These are phyloP conservation scores for Entomyzon cyanotis DNA, from an alignment of 2,113 vertebrate species.

Conservation along the genomic window DNA sequence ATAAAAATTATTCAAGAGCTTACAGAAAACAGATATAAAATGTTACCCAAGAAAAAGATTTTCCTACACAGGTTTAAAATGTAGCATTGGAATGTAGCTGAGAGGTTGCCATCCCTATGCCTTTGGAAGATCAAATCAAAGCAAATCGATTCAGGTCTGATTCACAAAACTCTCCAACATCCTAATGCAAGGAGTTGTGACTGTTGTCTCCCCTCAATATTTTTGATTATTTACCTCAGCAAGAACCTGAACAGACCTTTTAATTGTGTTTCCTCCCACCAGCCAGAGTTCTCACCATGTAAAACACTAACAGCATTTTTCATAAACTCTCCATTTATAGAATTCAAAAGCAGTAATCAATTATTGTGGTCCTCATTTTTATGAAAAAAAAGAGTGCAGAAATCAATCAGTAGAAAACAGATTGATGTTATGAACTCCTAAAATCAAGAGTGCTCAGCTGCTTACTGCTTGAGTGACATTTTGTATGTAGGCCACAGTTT, in stretches of 20 bases:
- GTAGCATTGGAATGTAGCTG: neutral
- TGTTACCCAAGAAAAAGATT: neutral
- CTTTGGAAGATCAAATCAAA: neutral
- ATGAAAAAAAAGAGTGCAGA: neutral
- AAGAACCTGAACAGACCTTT: neutral
- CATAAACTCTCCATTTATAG: neutral
- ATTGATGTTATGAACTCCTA: neutral
- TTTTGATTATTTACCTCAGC: neutral
- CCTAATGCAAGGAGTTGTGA: neutral
- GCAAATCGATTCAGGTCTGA: neutral
- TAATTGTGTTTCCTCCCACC: neutral
- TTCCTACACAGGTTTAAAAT: neutral
- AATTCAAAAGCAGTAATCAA: neutral
- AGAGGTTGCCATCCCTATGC: neutral
- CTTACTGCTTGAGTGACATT: neutral
- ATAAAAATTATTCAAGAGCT: neutral
- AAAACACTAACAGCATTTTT: neutral
- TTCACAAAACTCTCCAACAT: neutral
- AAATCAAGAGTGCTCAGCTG: neutral
- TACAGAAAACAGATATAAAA: neutral
- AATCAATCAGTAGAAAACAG: neutral
- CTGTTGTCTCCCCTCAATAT: neutral
- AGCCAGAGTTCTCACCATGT: neutral
- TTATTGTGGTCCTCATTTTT: neutral
- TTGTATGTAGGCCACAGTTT: constrained; percentile 13